A percentile compares a stretch with the other conserved stretches of the same genome.
phyloP scores from a whole-genome alignment of 92 coral and sea anemone genomes.

The Porites lobata region DNA sequence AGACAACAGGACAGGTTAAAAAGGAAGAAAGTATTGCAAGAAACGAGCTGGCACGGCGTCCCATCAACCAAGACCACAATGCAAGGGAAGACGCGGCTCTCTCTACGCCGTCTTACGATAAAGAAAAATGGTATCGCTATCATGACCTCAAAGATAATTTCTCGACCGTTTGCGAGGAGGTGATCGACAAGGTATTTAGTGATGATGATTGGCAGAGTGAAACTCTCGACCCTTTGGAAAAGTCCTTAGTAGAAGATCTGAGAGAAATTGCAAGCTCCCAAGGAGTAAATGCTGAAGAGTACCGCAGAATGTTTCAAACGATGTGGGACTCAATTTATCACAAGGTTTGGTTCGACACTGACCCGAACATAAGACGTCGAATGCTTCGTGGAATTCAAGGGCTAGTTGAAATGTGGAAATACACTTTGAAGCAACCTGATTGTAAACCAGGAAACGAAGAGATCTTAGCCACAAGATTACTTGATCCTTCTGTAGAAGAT shows the following conservation, averaged over 20 bases:
- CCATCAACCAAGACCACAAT: background rate
- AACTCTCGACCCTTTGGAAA: background rate
- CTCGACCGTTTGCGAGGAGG: background rate
- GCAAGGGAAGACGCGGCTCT: too few species aligned
- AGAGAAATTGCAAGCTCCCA: background rate
- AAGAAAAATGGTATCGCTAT: background rate
- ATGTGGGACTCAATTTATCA: background rate
- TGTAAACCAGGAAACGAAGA: constrained; percentile 6
- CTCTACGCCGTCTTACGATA: background rate
- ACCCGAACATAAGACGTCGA: constrained; percentile 9
- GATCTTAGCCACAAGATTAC: background rate
- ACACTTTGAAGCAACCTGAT: background rate
- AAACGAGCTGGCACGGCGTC: background rate
- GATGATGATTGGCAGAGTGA: background rate
- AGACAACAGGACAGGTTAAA: too few species aligned
- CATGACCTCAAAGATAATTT: constrained; percentile 24
- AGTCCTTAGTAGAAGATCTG: constrained; percentile 8
- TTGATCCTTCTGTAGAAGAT: constrained; percentile 1
- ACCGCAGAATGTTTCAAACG: background rate
- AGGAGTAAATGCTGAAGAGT: background rate
- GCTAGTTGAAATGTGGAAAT: background rate
- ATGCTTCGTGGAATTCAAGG: background rate
- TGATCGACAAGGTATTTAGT: background rate
- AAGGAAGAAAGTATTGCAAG: background rate
- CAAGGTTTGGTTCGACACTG: background rate